A percentile compares a stretch with the other conserved stretches of the same genome.
Evolutionary conservation across 2,113 vertebrate genomes (phyloP).

Genomic region (Mungos mungo): DNA sequence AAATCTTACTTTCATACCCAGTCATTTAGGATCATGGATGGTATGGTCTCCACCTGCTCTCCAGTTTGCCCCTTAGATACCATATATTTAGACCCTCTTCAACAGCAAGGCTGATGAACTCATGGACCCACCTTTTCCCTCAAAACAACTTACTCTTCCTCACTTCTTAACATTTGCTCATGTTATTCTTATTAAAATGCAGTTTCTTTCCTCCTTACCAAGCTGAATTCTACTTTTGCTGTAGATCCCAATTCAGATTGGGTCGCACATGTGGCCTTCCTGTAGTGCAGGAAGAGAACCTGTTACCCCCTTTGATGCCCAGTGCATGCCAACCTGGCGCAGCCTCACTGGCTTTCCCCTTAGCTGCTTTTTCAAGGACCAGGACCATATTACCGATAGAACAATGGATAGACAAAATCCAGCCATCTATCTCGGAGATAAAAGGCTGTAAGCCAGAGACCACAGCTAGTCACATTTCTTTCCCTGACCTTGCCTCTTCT

Average conservation of each 20-base stretch:
- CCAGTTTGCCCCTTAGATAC: background rate
- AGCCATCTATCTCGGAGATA: background rate
- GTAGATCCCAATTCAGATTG: background rate
- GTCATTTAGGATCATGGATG: background rate
- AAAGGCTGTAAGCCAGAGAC: background rate
- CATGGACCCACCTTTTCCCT: no score
- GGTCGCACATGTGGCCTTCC: accelerated
- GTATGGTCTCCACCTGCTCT: background rate
- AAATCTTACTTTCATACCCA: background rate
- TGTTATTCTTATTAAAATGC: background rate
- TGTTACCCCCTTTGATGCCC: background rate
- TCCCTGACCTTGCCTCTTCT: background rate
- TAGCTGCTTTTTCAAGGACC: background rate
- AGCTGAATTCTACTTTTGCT: background rate
- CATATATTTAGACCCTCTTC: background rate
- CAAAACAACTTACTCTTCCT: background rate
- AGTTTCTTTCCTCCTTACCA: background rate
- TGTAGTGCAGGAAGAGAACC: background rate
- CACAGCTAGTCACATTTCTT: background rate
- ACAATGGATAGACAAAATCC: background rate
- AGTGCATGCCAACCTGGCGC: background rate
- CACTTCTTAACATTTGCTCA: background rate
- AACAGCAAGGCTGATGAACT: background rate
- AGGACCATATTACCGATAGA: background rate
- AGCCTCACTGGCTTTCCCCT: background rate